These are phyloP conservation scores for Anguilla anguilla DNA, from an alignment of 2,797 vertebrate genomes.

Conservation along the genomic window DNA sequence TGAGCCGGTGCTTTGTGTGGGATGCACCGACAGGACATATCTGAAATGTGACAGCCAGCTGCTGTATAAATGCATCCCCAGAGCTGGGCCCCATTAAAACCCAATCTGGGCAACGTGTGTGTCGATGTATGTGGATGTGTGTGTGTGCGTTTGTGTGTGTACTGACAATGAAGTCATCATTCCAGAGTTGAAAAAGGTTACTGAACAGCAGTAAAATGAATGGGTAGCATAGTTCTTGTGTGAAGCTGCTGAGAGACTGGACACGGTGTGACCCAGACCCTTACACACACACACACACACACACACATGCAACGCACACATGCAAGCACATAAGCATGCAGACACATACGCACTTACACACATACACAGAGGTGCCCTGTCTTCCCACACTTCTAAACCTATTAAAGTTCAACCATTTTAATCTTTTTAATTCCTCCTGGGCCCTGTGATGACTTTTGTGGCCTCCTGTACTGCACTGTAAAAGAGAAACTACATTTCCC, in stretches of 20 bases:
- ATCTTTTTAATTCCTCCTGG: too few species aligned
- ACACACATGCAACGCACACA: not conserved
- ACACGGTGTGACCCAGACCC: constrained; percentile 41
- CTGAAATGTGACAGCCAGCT: constrained; percentile 15
- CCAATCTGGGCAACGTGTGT: not conserved
- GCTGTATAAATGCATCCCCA: not conserved
- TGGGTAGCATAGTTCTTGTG: constrained; percentile 55
- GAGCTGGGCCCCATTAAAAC: constrained; percentile 19
- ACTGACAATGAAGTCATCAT: too few species aligned
- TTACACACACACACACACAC: constrained; percentile 34
- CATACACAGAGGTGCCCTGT: not conserved
- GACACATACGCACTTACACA: not conserved
- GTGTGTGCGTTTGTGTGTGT: constrained; percentile 1
- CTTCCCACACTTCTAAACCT: not conserved
- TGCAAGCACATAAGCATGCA: constrained; percentile 22
- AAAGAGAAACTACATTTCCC: not conserved
- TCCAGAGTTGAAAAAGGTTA: not conserved
- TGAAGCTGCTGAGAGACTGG: constrained; percentile 39
- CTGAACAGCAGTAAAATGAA: constrained; percentile 51
- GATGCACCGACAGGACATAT: not conserved
- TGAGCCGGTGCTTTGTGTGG: not conserved
- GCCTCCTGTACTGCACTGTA: not conserved
- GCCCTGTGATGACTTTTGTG: not conserved
- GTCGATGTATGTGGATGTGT: not conserved
- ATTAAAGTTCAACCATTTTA: too few species aligned